Evolutionary conservation across 2,113 vertebrate genomes (phyloP), one percentile per base, ranked within the genome.

Genomic region (Nematolebias whitei): DNA sequence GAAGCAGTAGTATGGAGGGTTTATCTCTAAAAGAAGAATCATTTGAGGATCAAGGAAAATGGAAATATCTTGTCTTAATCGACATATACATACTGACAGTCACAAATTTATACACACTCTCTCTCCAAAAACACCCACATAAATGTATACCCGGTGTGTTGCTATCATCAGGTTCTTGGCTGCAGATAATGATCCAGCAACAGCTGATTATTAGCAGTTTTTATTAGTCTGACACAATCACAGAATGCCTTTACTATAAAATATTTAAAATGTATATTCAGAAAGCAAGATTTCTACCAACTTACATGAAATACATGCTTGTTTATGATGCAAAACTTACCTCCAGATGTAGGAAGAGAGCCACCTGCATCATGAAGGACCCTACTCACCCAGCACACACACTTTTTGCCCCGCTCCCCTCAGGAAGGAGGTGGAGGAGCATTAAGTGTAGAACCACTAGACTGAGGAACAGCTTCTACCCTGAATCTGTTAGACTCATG

Each of bases 161-260:
- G 85, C 76, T 86, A 89, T 89, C 80, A 78, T 35, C 4, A 52
- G 65, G 63, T 83, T 69, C 71, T 84, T 85, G 82, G 84, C 85
- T 35, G 68, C 71, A 74, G 81, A 86, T 86, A 85, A 85, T 89
- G 10, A 85, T 88, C 85, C 76, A 3, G 63, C 72, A 82, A 80
- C 78, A 78, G 78, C 67, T 84, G 76, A 86, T 82, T 80, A 83
- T 86, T 67, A 86, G 63, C 73, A 63, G 59, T 59, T 76, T 84
- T 84, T 83, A 56, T 51, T 29, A 67, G n/a, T n/a, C n/a, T n/a
- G 43, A 61, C 40, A 60, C 63, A 67, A 55, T 76, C 57, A 71
- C 26, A 3, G 49, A 50, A 82, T 82, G 38, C 70, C 62, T 68
- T 58, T 78, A 80, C 76, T 79, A 78, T n/a, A n/a, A 79, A 71